Evolutionary conservation across 2,888 invertebrate genomes (phyloP).

Genomic region (Andrena praecox): DNA sequence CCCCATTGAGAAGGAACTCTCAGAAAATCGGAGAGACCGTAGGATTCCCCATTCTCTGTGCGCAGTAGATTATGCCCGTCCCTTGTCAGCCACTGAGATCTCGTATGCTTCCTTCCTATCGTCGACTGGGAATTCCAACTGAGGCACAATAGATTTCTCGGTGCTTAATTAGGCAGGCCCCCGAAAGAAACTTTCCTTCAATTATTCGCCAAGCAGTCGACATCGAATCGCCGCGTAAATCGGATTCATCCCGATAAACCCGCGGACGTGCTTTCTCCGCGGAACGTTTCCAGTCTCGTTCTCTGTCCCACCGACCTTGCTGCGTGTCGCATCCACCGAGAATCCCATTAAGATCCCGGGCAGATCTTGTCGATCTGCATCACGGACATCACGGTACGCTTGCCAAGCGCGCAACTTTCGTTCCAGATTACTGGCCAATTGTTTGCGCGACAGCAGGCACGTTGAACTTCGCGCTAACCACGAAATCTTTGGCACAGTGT

Average conservation of each 20-base stretch:
- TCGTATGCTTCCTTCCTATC: neutral
- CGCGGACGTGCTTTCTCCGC: slow-evolving; percentile 46
- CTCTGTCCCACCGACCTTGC: slow-evolving; percentile 14
- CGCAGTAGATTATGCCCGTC: slow-evolving; percentile 8
- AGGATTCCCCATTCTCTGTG: neutral
- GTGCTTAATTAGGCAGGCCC: slow-evolving; percentile 10
- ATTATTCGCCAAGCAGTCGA: slow-evolving; percentile 30
- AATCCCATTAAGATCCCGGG: slow-evolving; percentile 39
- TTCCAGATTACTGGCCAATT: slow-evolving; percentile 43
- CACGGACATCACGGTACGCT: slow-evolving; percentile 19
- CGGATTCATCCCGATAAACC: slow-evolving; percentile 43
- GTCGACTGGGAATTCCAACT: neutral
- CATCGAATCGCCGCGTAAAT: slow-evolving; percentile 32
- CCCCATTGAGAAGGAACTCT: too few species aligned
- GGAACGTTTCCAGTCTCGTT: slow-evolving; percentile 34
- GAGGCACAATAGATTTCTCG: neutral
- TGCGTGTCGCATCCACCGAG: slow-evolving; percentile 20
- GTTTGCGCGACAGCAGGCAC: slow-evolving; percentile 8
- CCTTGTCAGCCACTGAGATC: slow-evolving; percentile 6
- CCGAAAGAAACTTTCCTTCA: slow-evolving; percentile 14
- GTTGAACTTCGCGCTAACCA: neutral
- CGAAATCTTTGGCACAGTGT: neutral
- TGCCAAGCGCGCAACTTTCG: slow-evolving; percentile 33
- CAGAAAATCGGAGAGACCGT: too few species aligned
- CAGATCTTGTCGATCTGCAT: slow-evolving; percentile 33